These are phyloP conservation scores for Ornithoptera priamus DNA, from an alignment of 2,888 invertebrate genomes.

Conservation along the genomic window DNA sequence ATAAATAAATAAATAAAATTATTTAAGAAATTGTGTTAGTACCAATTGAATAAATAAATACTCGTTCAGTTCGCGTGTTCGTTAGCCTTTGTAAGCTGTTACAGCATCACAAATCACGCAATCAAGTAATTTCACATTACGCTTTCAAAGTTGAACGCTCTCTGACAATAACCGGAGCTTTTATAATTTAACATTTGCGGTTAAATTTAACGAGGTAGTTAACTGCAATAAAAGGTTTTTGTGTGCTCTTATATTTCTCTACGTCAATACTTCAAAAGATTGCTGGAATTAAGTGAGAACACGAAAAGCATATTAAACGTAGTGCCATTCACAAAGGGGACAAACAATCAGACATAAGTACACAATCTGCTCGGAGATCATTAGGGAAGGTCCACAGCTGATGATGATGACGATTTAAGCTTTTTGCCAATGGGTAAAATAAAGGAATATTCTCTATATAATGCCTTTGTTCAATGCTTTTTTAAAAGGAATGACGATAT, in stretches of 20 bases:
- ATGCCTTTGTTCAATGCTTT: too few relatives aligned
- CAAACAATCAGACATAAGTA: too few relatives aligned
- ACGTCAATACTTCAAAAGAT: neutral
- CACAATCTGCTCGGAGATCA: too few relatives aligned
- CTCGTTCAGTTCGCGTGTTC: neutral
- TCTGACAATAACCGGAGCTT: neutral
- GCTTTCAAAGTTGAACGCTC: neutral
- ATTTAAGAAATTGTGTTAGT: neutral
- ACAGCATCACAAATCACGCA: constrained; percentile 2
- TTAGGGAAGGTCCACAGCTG: too few relatives aligned
- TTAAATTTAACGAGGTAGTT: neutral
- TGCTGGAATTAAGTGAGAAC: neutral
- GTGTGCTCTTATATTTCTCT: neutral
- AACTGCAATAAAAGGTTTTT: constrained; percentile 1
- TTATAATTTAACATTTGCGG: neutral
- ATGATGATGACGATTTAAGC: too few relatives aligned
- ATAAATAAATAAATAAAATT: too few relatives aligned
- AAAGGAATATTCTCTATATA: too few relatives aligned
- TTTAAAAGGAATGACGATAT: too few relatives aligned
- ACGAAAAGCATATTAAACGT: too few relatives aligned
- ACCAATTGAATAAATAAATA: constrained; percentile 2
- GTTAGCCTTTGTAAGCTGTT: neutral
- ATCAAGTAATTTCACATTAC: constrained; percentile 3
- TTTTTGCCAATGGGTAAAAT: too few relatives aligned
- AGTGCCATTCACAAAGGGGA: too few relatives aligned